These are phyloP conservation scores for Silurus glanis DNA, from an alignment of 2,113 vertebrate genomes.

Conservation along the genomic window DNA sequence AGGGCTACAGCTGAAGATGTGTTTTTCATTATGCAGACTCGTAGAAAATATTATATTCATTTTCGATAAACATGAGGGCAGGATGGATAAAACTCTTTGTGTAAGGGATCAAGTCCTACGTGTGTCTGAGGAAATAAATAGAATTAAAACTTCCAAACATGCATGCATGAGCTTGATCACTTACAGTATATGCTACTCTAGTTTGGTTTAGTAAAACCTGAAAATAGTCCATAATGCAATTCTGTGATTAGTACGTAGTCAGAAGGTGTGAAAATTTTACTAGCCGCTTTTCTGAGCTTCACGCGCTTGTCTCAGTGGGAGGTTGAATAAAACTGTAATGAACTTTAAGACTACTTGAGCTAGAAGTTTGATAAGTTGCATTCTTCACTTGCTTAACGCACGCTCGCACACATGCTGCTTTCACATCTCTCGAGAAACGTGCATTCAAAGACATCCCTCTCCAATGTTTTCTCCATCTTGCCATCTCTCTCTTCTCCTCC, in stretches of 20 bases:
- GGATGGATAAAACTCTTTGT: background rate
- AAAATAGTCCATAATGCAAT: background rate
- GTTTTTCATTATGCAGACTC: background rate
- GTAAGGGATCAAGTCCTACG: background rate
- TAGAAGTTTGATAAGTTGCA: background rate
- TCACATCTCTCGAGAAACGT: slow-evolving; percentile 35
- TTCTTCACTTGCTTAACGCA: background rate
- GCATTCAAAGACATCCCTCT: slow-evolving; percentile 34
- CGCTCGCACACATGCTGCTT: slow-evolving; percentile 17
- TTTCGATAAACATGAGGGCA: background rate
- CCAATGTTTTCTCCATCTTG: background rate
- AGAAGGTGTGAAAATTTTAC: slow-evolving; percentile 7
- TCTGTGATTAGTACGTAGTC: background rate
- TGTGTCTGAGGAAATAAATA: background rate
- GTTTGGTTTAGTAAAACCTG: background rate
- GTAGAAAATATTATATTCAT: background rate
- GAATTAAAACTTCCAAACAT: background rate
- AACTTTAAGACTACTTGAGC: slow-evolving; percentile 23
- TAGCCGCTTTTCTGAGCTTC: background rate
- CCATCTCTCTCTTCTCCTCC: slow-evolving; percentile 35
- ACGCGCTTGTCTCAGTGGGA: background rate
- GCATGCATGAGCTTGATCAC: background rate
- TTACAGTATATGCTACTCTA: background rate
- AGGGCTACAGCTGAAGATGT: background rate
- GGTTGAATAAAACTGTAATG: slow-evolving; percentile 9